Evolutionary conservation across 2,888 invertebrate species (phyloP).

Genomic region (Desoria tigrina): DNA sequence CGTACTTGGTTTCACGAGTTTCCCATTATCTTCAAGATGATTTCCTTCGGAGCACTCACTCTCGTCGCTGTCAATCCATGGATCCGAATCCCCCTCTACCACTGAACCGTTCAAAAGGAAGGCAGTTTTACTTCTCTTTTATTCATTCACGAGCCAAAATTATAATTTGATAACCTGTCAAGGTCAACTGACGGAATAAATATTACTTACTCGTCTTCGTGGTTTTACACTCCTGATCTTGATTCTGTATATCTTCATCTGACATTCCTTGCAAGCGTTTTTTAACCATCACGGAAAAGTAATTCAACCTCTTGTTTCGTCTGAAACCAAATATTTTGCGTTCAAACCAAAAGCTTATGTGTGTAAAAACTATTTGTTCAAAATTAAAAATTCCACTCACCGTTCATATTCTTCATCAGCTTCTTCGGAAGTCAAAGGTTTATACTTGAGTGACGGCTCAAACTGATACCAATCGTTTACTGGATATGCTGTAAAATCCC

Average conservation of each 20-base stretch:
- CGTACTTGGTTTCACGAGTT: too few relatives aligned
- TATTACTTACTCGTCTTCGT: too few relatives aligned
- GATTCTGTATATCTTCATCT: not conserved
- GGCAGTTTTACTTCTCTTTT: too few relatives aligned
- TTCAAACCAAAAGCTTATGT: not conserved
- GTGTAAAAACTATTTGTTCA: not conserved
- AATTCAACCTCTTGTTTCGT: not conserved
- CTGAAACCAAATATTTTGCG: not conserved
- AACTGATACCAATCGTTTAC: slow-evolving; percentile 11
- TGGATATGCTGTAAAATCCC: slow-evolving; percentile 5
- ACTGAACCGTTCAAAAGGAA: too few relatives aligned
- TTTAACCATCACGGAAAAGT: slow-evolving; percentile 10
- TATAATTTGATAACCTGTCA: too few relatives aligned
- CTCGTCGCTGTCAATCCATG: too few relatives aligned
- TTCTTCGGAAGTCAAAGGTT: slow-evolving; percentile 8
- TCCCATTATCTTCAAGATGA: too few relatives aligned
- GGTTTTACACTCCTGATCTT: too few relatives aligned
- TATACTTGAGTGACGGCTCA: not conserved
- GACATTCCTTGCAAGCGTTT: not conserved
- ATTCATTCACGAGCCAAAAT: too few relatives aligned
- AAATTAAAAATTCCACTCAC: slow-evolving; percentile 3
- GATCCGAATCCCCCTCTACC: too few relatives aligned
- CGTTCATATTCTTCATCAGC: slow-evolving; percentile 8
- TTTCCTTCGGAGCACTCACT: too few relatives aligned
- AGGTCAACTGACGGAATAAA: too few relatives aligned